Evolutionary conservation across 2,113 vertebrate genomes (phyloP).

Genomic region (Rhynchomys soricoides): DNA sequence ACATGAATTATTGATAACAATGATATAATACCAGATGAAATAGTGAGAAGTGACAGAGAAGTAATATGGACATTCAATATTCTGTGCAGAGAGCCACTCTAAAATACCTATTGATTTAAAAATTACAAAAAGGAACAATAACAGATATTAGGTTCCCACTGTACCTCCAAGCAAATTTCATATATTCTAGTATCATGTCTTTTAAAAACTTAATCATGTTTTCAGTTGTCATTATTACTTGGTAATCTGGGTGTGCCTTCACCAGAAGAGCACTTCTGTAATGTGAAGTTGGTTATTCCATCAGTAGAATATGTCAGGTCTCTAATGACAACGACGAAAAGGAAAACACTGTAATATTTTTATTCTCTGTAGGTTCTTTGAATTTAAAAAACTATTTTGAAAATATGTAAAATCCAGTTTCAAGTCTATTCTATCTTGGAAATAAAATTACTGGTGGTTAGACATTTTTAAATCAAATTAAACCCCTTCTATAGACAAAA

Average conservation of each 20-base stretch:
- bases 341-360: neutral
- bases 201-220: neutral
- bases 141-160: neutral
- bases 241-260: neutral
- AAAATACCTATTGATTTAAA: neutral
- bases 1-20: neutral
- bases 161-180: neutral
- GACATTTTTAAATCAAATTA: neutral
- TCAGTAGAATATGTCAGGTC: conserved; percentile 46
- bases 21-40: neutral
- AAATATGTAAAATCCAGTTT: conserved; percentile 41
- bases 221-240: neutral
- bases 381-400: neutral
- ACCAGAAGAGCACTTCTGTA: neutral
- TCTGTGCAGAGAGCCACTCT: neutral
- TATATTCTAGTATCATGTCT: neutral
- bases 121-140: neutral
- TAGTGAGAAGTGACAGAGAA: neutral
- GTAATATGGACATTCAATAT: neutral
- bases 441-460: neutral
- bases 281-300: neutral
- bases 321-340: neutral
- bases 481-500: conserved; percentile 18
- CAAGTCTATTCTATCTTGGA: conserved; percentile 25
- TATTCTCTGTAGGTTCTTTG: conserved; percentile 38